phyloP scores from a whole-genome alignment of 1,140 invertebrate genomes.

The Megathymus violae region DNA sequence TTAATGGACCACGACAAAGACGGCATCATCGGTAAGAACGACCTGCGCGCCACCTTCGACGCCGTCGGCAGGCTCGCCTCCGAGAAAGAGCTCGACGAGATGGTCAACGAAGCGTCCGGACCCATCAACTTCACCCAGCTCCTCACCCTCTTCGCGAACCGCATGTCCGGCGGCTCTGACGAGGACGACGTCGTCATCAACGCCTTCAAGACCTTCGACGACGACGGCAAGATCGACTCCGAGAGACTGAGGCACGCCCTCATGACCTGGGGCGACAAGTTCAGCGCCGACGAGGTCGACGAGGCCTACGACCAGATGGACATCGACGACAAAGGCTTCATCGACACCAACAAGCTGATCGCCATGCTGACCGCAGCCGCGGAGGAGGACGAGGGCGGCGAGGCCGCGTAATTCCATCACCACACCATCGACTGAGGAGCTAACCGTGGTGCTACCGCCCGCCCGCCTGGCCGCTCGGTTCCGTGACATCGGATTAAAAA shows the following conservation, averaged over 20 bases:
- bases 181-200: slow-evolving; percentile 97
- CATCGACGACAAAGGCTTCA: slow-evolving; percentile 95
- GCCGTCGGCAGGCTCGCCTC: slow-evolving; percentile 94
- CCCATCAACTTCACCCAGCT: slow-evolving; percentile 98
- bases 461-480: slow-evolving; percentile 62
- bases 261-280: slow-evolving; percentile 98
- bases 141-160: slow-evolving; percentile 95
- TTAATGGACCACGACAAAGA: slow-evolving; percentile 99
- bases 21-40: slow-evolving; percentile 97
- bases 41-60: slow-evolving; percentile 97
- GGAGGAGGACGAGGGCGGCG: slow-evolving; percentile 89
- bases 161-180: slow-evolving; percentile 93
- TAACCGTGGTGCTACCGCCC: slow-evolving; percentile 49
- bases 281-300: slow-evolving; percentile 95
- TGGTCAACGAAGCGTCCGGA: slow-evolving; percentile 94
- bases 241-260: slow-evolving; percentile 96
- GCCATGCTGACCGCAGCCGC: slow-evolving; percentile 93
- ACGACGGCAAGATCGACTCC: slow-evolving; percentile 93
- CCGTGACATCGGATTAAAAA: slow-evolving; percentile 60
- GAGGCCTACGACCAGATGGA: slow-evolving; percentile 98
- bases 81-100: slow-evolving; percentile 96
- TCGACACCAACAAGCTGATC: slow-evolving; percentile 95
- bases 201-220: slow-evolving; percentile 98
- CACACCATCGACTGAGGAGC: slow-evolving; percentile 37
- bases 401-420: slow-evolving; percentile 83